Evolutionary conservation across 92 coral and sea anemone genomes (phyloP).

Genomic region (Diadumene lineata): DNA sequence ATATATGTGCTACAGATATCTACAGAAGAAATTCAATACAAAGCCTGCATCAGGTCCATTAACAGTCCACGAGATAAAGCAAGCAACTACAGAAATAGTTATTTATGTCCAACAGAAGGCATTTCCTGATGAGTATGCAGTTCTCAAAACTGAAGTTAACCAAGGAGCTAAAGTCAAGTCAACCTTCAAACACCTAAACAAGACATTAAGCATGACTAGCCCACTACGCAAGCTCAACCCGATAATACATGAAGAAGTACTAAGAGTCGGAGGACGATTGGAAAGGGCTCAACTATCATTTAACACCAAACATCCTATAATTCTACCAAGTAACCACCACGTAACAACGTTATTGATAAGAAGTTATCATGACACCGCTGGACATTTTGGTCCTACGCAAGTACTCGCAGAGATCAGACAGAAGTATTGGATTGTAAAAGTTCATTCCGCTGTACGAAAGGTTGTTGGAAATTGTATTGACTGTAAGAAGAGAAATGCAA

Average conservation of each 20-base stretch:
- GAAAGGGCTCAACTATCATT: constrained; percentile 17
- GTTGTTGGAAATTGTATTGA: not conserved
- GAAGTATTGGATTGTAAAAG: not conserved
- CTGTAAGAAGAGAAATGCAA: not conserved
- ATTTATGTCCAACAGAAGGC: constrained; percentile 14
- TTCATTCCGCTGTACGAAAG: not conserved
- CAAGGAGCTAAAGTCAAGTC: not conserved
- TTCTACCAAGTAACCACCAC: constrained; percentile 40
- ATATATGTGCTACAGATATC: not conserved
- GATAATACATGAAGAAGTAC: constrained; percentile 5
- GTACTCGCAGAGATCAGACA: constrained; percentile 27
- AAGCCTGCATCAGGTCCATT: not conserved
- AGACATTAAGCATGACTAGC: not conserved
- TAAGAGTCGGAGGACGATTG: constrained; percentile 44
- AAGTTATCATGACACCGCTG: not conserved
- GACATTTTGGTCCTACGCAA: constrained; percentile 49
- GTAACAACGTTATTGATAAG: constrained; percentile 29
- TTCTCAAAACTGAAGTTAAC: no score
- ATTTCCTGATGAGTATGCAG: no score
- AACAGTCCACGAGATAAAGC: not conserved
- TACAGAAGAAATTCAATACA: not conserved
- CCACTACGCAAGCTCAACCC: constrained; percentile 20
- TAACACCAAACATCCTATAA: constrained; percentile 26
- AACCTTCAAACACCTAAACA: not conserved
- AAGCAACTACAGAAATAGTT: not conserved